Evolutionary conservation across 2,888 invertebrate genomes (phyloP).

Genomic region (Acronicta alni): DNA sequence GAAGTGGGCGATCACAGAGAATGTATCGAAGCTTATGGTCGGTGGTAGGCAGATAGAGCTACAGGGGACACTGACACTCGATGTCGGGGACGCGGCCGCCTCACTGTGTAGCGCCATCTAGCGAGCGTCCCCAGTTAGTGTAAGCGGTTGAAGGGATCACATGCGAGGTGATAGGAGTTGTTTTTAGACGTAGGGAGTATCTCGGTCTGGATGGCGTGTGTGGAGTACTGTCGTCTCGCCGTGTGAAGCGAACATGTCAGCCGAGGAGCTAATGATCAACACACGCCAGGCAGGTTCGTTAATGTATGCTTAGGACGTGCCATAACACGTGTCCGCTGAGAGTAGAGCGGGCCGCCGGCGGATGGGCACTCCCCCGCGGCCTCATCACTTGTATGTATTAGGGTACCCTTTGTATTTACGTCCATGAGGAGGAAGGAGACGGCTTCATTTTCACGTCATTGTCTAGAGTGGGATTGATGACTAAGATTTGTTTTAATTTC

Average conservation of each 20-base stretch:
- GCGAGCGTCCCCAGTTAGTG: conserved; percentile 68
- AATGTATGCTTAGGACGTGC: conserved; percentile 70
- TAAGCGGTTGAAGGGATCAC: conserved; percentile 86
- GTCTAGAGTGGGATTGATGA: conserved; percentile 32
- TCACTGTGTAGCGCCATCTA: conserved; percentile 15
- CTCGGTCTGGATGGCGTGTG: conserved; percentile 49
- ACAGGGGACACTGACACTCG: conserved; percentile 30
- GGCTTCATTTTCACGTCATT: conserved; percentile 54
- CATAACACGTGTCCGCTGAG: conserved; percentile 64
- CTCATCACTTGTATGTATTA: conserved; percentile 60
- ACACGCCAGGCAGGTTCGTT: conserved; percentile 30
- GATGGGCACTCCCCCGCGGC: conserved; percentile 37
- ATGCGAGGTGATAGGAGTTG: conserved; percentile 72
- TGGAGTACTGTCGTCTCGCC: neutral
- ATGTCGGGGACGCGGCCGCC: conserved; percentile 22
- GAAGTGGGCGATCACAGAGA: conserved; percentile 14
- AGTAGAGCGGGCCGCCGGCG: conserved; percentile 5
- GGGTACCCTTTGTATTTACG: conserved; percentile 68
- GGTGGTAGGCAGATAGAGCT: conserved; percentile 49
- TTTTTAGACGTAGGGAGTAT: conserved; percentile 61
- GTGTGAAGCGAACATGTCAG: neutral
- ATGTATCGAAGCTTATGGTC: conserved; percentile 23
- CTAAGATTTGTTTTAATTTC: conserved; percentile 42
- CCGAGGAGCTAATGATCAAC: conserved; percentile 3
- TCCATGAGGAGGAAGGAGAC: conserved; percentile 60